Evolutionary conservation across 2,797 vertebrate species (phyloP).

Genomic region (Phaenicophaeus curvirostris): DNA sequence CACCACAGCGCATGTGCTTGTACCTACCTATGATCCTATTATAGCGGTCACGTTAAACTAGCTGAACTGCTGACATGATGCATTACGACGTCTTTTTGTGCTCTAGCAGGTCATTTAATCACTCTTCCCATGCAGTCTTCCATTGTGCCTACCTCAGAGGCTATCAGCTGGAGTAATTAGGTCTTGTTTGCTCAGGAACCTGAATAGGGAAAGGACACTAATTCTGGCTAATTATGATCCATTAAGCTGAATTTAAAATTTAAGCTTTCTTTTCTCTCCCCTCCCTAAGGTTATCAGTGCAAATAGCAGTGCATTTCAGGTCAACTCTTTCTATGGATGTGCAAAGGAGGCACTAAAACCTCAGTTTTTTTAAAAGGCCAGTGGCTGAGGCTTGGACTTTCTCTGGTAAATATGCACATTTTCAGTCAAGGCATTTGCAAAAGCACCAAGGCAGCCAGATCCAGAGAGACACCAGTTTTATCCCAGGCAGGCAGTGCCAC

Average conservation of each 20-base stretch:
- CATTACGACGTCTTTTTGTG: neutral
- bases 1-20: neutral
- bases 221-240: neutral
- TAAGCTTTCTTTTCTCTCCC: neutral
- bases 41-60: neutral
- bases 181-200: neutral
- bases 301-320: neutral
- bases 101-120: neutral
- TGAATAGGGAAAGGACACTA: neutral
- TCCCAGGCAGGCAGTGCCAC: neutral
- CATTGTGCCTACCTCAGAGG: neutral
- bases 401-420: neutral
- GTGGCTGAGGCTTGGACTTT: neutral
- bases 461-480: neutral
- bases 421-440: neutral
- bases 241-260: neutral
- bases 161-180: neutral
- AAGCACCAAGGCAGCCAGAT: neutral
- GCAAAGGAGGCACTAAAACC: neutral
- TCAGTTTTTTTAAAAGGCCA: neutral
- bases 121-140: neutral
- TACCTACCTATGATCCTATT: neutral
- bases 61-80: neutral
- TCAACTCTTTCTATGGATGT: neutral
- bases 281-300: neutral